These are phyloP conservation scores for Ispidina picta DNA, from an alignment of 2,797 vertebrate species.

Conservation along the genomic window DNA sequence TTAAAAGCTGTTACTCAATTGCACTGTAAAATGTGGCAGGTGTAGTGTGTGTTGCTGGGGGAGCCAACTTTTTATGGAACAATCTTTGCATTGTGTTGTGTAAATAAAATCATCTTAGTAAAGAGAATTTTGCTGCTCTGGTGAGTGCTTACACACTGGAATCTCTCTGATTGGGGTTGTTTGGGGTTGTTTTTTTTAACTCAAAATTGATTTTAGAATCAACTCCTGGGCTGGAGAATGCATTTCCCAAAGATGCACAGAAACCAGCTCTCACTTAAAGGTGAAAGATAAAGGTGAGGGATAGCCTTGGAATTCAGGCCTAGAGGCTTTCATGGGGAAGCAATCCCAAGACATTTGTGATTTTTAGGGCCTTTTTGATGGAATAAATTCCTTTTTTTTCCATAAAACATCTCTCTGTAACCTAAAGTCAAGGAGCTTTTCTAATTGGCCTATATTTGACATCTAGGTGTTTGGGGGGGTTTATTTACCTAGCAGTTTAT, in stretches of 20 bases:
- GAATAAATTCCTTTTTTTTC: too few relatives aligned
- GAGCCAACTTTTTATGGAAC: slow-evolving; percentile 37
- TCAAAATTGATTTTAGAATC: neutral
- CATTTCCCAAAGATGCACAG: neutral
- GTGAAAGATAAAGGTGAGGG: neutral
- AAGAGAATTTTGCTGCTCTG: neutral
- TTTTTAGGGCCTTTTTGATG: too few relatives aligned
- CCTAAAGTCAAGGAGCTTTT: neutral
- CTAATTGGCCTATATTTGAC: neutral
- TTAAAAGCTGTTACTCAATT: slow-evolving; percentile 44
- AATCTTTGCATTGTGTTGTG: slow-evolving; percentile 18
- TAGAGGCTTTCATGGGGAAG: too few relatives aligned
- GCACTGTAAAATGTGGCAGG: slow-evolving; percentile 46
- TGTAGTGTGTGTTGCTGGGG: neutral
- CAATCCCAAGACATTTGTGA: too few relatives aligned
- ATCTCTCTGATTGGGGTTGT: neutral
- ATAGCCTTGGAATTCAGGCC: too few relatives aligned
- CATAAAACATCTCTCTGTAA: too few relatives aligned
- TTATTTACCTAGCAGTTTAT: neutral
- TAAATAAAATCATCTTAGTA: slow-evolving; percentile 63
- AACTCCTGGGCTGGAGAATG: neutral
- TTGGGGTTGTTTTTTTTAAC: neutral
- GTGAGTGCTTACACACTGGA: neutral
- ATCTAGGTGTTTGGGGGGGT: rapidly evolving
- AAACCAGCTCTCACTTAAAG: neutral